Evolutionary conservation across 30 jellyfish, hydroid and myxozoan genomes (phyloP), one percentile per base, ranked within the genome.

Genomic region (Hydractinia symbiolongicarpus): DNA sequence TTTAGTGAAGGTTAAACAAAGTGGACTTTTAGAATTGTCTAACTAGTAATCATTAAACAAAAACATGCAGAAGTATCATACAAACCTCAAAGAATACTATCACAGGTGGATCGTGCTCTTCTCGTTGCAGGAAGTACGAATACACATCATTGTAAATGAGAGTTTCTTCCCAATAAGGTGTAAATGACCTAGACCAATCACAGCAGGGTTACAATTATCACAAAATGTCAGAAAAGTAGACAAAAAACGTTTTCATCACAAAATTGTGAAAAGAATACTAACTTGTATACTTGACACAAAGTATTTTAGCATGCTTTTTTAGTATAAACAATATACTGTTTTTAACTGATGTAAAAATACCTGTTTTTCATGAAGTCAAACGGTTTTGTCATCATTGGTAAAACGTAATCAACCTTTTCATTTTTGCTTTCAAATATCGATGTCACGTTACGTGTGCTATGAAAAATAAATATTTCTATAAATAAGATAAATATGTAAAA

Each of bases 371-470:
- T 85, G 83, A 90, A 85, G 78, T 90, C 97, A 77, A 60, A 90
- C 71, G 97, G 97, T 84, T 90, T 94, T 9, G 97, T 76, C 81
- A 90, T 85, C 85, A 90, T 50, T 15, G 97, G 97, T 85, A 90
- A 86, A 15, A 85, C 66, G 72, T 81, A 90, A 75, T 90, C 97
- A 17, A 90, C 88, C 7, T 87, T 68, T n/a, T 90, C 95, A 69
- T 81, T 84, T 51, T 13, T 64, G 19, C 17, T 64, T 72, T 90
- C 97, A 50, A 61, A 79, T 13, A 86, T 49, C 13, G 97, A 85
- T 40, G 95, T 78, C 6, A 90, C 97, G 51, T 90, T 90, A 50
- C 97, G 82, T 6, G 73, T 50, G 71, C 97, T 90, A 58, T 8
- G 58, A 17, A 19, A 17, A 53, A 71, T 19, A 5, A 68, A 55